These are phyloP conservation scores for Passerina amoena DNA, from an alignment of 2,113 vertebrate species.

Conservation along the genomic window DNA sequence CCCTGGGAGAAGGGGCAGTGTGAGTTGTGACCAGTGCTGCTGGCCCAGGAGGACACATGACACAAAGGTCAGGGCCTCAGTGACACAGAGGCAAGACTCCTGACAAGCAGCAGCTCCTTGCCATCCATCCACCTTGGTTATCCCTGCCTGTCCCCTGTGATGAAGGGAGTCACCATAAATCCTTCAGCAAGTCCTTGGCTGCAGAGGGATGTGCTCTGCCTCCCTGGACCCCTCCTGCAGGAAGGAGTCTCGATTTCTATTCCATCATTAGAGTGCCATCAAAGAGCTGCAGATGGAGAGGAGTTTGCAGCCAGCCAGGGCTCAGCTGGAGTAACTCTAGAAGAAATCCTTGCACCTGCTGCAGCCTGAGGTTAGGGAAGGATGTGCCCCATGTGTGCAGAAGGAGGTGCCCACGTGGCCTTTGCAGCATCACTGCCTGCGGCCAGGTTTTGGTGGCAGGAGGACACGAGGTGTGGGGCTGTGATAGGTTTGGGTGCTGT, in stretches of 20 bases:
- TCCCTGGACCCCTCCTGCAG: neutral
- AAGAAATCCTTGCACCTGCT: constrained; percentile 51
- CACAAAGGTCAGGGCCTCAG: neutral
- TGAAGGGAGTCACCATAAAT: neutral
- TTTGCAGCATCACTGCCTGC: rapidly evolving
- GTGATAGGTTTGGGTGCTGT: neutral
- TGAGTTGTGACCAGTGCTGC: neutral
- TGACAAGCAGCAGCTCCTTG: neutral
- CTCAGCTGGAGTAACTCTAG: constrained; percentile 52
- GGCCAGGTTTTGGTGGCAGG: neutral
- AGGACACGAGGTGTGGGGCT: neutral
- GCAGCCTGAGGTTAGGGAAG: constrained; percentile 1
- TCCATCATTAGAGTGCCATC: neutral
- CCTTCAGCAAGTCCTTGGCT: neutral
- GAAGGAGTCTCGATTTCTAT: neutral
- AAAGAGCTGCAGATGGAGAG: neutral
- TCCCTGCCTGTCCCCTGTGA: neutral
- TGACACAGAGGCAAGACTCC: neutral
- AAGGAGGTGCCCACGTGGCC: rapidly evolving
- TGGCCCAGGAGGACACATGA: neutral
- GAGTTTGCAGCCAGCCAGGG: neutral
- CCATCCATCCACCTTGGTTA: neutral
- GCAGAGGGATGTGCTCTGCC: neutral
- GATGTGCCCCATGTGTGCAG: neutral
- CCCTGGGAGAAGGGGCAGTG: neutral